Evolutionary conservation across 1,140 invertebrate genomes (phyloP).

Genomic region (Bombus affinis): DNA sequence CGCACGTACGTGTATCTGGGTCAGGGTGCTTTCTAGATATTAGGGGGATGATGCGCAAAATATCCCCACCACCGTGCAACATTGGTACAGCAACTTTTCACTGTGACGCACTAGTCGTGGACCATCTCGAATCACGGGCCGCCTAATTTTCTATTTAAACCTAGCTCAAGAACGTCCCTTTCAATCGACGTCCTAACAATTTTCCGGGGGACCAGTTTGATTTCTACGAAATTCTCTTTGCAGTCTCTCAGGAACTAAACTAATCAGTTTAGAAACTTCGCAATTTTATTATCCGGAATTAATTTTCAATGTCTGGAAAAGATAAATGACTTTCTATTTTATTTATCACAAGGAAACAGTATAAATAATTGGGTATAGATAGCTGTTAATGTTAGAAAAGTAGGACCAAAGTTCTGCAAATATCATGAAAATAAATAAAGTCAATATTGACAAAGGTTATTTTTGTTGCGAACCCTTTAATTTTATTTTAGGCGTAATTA

Average conservation of each 20-base stretch:
- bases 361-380: background rate
- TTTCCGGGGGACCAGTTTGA: too few relatives aligned
- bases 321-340: background rate
- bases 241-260: too few relatives aligned
- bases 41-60: constrained; percentile 81
- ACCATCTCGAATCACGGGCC: constrained; percentile 28
- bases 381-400: too few relatives aligned
- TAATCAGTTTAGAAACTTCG: background rate
- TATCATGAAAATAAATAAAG: too few relatives aligned
- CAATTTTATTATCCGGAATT: background rate
- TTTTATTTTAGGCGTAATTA: too few relatives aligned
- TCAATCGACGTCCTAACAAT: background rate
- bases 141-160: constrained; percentile 24
- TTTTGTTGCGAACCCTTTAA: too few relatives aligned
- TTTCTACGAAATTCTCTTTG: too few relatives aligned
- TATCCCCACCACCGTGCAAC: constrained; percentile 73
- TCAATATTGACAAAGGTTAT: too few relatives aligned
- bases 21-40: constrained; percentile 79
- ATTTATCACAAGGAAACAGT: background rate
- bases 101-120: constrained; percentile 21
- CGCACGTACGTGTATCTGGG: constrained; percentile 69
- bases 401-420: too few relatives aligned
- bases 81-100: constrained; percentile 53
- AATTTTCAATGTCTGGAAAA: background rate
- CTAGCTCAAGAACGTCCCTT: background rate